Base-by-base conservation (phyloP, 2,888 invertebrate genomes). In the Chrysopilus asiliformis region DNA sequence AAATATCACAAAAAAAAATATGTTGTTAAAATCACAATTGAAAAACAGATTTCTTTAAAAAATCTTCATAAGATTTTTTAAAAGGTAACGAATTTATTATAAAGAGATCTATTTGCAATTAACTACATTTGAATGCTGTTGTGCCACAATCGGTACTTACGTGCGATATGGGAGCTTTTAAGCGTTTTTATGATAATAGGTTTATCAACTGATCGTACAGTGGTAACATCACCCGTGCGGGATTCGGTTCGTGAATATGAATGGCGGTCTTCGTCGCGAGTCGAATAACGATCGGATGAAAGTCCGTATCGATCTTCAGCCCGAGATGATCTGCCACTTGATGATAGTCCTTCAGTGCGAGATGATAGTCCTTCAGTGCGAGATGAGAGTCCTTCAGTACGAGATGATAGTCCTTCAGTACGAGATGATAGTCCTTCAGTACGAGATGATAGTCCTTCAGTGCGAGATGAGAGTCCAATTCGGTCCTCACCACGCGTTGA, bases 141-240 rank as follows among this genome's bases (percentile, higher is more conserved):
- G n/a, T n/a, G 3, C 30, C 24, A 36, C 29, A 9, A 12, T 30
- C 10, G 15, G 28, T 54, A 79, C 83, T 80, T 70, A 85, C 84
- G 79, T 72, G 82, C 81, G 47, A 82, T 75, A 53, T 74, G 78
- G 46, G 72, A 72, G 50, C 84, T 84, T 57, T 79, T 76, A 40
- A 86, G 68, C 30, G 82, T 79, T 60, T 76, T 79, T 17, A 70
- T 67, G 53, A 86, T 83, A 36, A 72, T 62, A 2, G 85, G 85
- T 48, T 70, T 78, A 41, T 76, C 76, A 39, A 72, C 68, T 17
- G 46, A 60, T 48, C 41, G 56, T 43, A 35, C 47, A 44, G 38
- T 10, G 32, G 22, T 16, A 53, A 52, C 17, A 57, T 48, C 22
- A 55, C 58, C 27, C 39, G 39, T 45, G n/a, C n/a, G n/a, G n/a